Percentiles rank a stretch among this genome's conserved stretches.
These are phyloP conservation scores for Polymixis flavicincta DNA, from an alignment of 2,888 invertebrate species.

Conservation along the genomic window DNA sequence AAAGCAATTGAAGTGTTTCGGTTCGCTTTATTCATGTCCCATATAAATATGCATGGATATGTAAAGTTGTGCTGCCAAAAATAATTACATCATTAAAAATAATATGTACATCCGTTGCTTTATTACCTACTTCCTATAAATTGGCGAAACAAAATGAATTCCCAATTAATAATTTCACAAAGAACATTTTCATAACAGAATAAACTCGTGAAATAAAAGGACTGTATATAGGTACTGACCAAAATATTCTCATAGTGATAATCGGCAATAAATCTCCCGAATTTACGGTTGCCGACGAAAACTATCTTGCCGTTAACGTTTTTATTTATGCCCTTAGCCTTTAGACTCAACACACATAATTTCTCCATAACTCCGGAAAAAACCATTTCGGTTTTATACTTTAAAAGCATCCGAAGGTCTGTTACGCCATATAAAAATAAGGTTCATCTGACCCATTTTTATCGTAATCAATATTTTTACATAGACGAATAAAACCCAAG, in stretches of 20 bases:
- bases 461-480: slow-evolving; percentile 60
- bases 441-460: slow-evolving; percentile 50
- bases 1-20: slow-evolving; percentile 71
- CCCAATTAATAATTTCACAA: slow-evolving; percentile 10
- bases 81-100: slow-evolving; percentile 24
- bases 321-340: slow-evolving; percentile 76
- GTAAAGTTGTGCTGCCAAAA: slow-evolving; percentile 22
- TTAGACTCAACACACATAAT: slow-evolving; percentile 73
- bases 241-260: slow-evolving; percentile 70
- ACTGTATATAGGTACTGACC: slow-evolving; percentile 70
- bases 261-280: slow-evolving; percentile 76
- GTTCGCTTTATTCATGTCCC: slow-evolving; percentile 53
- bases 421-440: slow-evolving; percentile 52
- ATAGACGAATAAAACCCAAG: slow-evolving; percentile 51
- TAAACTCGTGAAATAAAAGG: slow-evolving; percentile 72
- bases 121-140: slow-evolving; percentile 23
- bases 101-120: slow-evolving; percentile 5
- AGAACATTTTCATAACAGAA: slow-evolving; percentile 50
- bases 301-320: slow-evolving; percentile 78
- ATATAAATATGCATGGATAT: slow-evolving; percentile 38
- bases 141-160: slow-evolving; percentile 51
- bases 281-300: slow-evolving; percentile 74
- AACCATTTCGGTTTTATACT: slow-evolving; percentile 68
- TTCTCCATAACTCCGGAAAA: slow-evolving; percentile 70
- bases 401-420: slow-evolving; percentile 61